Evolutionary conservation across 2,113 vertebrate species (phyloP).

Genomic region (Ctenodactylus gundi): DNA sequence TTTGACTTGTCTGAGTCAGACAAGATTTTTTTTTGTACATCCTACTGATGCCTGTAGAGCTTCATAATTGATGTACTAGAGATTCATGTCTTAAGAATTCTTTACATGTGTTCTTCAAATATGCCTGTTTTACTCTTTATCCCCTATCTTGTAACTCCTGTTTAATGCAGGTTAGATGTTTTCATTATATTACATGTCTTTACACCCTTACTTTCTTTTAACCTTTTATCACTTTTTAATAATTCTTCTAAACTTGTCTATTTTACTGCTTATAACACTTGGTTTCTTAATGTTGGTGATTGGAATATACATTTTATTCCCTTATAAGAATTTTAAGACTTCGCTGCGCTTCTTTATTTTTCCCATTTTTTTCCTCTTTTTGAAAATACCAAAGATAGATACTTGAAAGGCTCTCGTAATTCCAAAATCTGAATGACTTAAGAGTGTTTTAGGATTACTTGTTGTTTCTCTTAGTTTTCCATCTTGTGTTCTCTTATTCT

Average conservation of each 20-base stretch:
- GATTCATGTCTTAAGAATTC: not conserved
- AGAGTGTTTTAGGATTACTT: not conserved
- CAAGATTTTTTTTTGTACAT: not conserved
- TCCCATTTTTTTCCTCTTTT: not conserved
- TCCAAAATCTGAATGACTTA: slow-evolving; percentile 4
- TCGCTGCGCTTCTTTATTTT: not conserved
- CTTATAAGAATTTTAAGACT: not conserved
- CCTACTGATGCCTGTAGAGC: not conserved
- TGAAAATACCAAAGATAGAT: not conserved
- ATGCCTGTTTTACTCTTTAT: not conserved
- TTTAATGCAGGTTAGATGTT: not conserved
- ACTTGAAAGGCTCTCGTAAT: not conserved
- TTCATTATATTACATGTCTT: not conserved
- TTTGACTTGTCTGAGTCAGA: not conserved
- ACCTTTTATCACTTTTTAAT: not conserved
- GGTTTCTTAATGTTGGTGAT: slow-evolving; percentile 19
- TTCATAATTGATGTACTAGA: not conserved
- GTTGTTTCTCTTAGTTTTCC: not conserved
- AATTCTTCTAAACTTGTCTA: not conserved
- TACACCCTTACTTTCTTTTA: not conserved
- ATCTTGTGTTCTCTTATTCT: too few relatives aligned
- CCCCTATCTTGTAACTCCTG: not conserved
- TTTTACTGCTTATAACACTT: not conserved
- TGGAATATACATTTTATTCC: not conserved
- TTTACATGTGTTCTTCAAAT: not conserved